Conservation (phyloP, 1,140 invertebrate genomes). For the Harlomillsia oculata region DNA sequence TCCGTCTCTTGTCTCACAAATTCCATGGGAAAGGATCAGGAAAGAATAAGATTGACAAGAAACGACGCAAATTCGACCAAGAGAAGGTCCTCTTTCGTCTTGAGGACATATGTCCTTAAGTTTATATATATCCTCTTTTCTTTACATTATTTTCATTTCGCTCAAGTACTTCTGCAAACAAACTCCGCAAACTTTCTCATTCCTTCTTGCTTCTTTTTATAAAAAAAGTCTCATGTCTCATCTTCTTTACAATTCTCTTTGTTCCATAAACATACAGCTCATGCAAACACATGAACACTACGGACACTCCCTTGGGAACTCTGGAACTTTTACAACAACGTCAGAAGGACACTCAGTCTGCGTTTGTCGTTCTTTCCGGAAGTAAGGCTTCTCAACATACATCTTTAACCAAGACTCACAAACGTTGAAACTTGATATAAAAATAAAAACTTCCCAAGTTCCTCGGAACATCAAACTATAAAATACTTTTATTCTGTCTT, state of each 20-base stretch:
- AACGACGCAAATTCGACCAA: constrained; percentile 89
- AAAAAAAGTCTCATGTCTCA: too few species aligned
- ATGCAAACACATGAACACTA: constrained; percentile 99
- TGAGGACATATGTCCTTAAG: constrained; percentile 36
- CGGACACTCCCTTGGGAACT: constrained; percentile 92
- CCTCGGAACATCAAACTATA: too few species aligned
- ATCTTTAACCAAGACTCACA: constrained; percentile 12
- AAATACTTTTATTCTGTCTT: too few species aligned
- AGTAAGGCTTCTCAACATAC: constrained; percentile 47
- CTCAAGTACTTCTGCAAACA: background rate
- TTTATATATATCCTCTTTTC: constrained; percentile 6
- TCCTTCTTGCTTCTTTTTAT: too few species aligned
- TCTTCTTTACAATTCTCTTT: too few species aligned
- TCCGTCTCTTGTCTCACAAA: constrained; percentile 88
- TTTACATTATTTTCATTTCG: constrained; percentile 13
- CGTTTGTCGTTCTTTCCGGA: constrained; percentile 89
- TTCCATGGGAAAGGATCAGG: constrained; percentile 99
- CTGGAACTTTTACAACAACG: constrained; percentile 88
- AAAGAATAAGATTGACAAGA: constrained; percentile 96
- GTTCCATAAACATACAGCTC: constrained; percentile 48
- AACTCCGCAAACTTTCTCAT: background rate
- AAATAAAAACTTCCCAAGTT: too few species aligned
- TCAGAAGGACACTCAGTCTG: constrained; percentile 89
- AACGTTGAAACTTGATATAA: too few species aligned
- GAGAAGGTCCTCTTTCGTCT: too few species aligned